These are phyloP conservation scores for Marmota monax DNA, from an alignment of 2,113 vertebrate genomes.

Conservation along the genomic window DNA sequence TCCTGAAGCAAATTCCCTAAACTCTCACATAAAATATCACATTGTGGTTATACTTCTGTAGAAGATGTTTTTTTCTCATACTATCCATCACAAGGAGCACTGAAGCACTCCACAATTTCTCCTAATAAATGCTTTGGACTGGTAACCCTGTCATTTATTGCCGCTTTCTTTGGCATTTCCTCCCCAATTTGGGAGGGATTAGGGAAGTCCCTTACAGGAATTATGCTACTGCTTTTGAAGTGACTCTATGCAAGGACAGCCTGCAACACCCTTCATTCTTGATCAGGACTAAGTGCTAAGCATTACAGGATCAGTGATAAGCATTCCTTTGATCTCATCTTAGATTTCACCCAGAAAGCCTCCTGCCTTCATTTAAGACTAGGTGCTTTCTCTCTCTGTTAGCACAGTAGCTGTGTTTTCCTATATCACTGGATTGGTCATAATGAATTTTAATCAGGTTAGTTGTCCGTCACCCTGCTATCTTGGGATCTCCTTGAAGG, in stretches of 20 bases:
- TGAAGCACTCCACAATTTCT: not conserved
- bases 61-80: not conserved
- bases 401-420: not conserved
- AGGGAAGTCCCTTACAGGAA: not conserved
- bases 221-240: not conserved
- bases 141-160: not conserved
- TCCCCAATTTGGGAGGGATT: not conserved
- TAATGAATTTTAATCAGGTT: conserved; percentile 3
- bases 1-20: not conserved
- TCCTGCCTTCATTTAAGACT: not conserved
- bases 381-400: not conserved
- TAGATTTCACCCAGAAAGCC: not conserved
- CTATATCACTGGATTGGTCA: not conserved
- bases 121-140: not conserved
- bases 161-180: not conserved
- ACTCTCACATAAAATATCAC: not conserved
- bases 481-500: not conserved
- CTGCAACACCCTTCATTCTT: not conserved
- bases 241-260: not conserved
- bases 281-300: not conserved
- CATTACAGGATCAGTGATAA: not conserved
- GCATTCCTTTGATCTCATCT: not conserved
- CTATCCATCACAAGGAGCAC: not conserved
- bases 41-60: not conserved
- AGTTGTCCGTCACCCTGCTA: not conserved